Conservation (phyloP, 2,888 invertebrate genomes). For the Zele albiditarsus region DNA sequence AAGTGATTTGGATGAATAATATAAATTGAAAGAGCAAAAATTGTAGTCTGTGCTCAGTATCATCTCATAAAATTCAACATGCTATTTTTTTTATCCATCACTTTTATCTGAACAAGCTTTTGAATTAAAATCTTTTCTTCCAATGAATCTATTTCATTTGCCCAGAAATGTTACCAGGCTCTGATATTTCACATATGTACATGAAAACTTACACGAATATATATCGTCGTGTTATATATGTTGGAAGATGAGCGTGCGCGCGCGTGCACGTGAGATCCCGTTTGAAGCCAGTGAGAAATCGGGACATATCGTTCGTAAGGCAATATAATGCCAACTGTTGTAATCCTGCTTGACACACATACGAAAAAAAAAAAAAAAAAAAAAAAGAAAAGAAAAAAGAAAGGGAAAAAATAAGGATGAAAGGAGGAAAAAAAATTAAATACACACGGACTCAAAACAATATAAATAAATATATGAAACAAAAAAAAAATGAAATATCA, state of each 20-base stretch:
- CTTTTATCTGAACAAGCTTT: too few species aligned
- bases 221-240: background rate
- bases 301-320: constrained; percentile 34
- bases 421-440: background rate
- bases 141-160: too few species aligned
- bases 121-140: too few species aligned
- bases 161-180: background rate
- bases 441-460: background rate
- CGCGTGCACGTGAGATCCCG: constrained; percentile 31
- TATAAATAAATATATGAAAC: background rate
- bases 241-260: constrained; percentile 12
- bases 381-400: background rate
- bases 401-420: too few species aligned
- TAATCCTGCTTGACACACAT: constrained; percentile 32
- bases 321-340: constrained; percentile 26
- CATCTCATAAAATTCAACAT: too few species aligned
- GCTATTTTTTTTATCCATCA: too few species aligned
- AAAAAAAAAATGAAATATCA: background rate
- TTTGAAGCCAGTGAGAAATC: constrained; percentile 26
- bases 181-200: background rate
- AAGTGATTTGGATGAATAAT: too few species aligned
- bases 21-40: too few species aligned
- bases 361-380: background rate
- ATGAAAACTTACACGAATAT: too few species aligned
- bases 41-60: too few species aligned